Evolutionary conservation across 2,797 vertebrate species (phyloP).

Genomic region (Molossus molossus): DNA sequence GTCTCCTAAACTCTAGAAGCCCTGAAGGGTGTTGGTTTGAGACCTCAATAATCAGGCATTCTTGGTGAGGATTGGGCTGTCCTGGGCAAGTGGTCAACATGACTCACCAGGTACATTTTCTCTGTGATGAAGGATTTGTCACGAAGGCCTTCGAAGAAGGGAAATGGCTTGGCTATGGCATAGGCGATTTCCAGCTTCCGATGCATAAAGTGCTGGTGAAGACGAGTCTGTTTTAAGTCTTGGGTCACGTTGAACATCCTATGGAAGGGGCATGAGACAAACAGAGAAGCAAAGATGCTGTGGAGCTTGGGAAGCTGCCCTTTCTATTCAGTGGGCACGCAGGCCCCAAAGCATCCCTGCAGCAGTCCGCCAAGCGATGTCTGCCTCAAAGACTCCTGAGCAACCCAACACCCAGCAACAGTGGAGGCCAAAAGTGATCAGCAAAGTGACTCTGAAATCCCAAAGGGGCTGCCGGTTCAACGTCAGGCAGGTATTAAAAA

Average conservation of each 20-base stretch:
- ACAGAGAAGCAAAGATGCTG: neutral
- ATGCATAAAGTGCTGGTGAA: constrained; percentile 72
- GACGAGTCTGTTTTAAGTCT: constrained; percentile 52
- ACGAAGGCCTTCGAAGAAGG: constrained; percentile 78
- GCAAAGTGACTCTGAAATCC: neutral
- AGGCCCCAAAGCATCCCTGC: neutral
- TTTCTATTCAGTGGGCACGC: neutral
- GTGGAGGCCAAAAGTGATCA: neutral
- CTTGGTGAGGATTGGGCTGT: neutral
- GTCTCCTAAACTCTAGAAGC: neutral
- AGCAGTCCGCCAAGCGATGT: neutral
- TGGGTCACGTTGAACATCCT: constrained; percentile 64
- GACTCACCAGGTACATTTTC: constrained; percentile 72
- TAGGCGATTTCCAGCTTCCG: constrained; percentile 78
- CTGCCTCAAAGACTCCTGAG: neutral
- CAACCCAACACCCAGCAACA: neutral
- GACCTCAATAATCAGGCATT: neutral
- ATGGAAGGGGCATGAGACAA: neutral
- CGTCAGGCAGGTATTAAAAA: neutral
- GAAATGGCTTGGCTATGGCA: constrained; percentile 82
- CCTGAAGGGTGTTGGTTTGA: neutral
- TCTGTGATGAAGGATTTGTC: constrained; percentile 79
- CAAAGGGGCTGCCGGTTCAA: neutral
- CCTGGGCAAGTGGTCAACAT: fast-evolving
- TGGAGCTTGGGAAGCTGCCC: neutral